Evolutionary conservation across 2,888 invertebrate species (phyloP), one percentile per base, ranked within the genome.

Genomic region (Pristionchus mayeri): DNA sequence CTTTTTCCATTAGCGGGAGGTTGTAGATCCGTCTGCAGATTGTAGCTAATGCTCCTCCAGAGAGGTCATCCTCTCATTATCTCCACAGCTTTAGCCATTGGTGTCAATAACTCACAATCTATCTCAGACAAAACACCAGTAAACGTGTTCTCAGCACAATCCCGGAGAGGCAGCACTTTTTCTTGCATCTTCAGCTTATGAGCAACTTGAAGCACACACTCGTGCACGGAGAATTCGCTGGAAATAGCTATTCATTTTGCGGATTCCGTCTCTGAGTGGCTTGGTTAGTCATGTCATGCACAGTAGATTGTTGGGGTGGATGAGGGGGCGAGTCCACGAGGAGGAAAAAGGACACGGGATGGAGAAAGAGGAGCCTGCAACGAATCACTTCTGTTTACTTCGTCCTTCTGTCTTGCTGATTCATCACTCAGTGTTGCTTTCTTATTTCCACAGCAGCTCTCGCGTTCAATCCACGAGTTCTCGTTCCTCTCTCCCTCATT

Each of bases 11-110:
- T 71, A 71, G 71, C 71, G 63, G 63, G 18, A n/a, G 60, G 63
- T 71, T 71, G 71, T 71, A 71, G 71, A 71, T 71, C 24, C 71
- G 44, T 71, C 71, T 24, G n/a, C 24, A 7, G 71, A 71, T 71
- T 40, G 9, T 6, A 34, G 63, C 63, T 63, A 63, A 63, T 27
- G 34, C 44, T 9, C 44, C 44, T 44, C 44, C 44, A 44, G 44
- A 44, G 44, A 44, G 44, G 13, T 44, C 13, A 6, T 44, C 44
- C 7, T 13, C 44, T 44, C 44, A 44, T 44, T 44, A 44, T 6
- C n/a, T n/a, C n/a, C n/a, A n/a, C n/a, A n/a, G n/a, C n/a, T n/a
- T n/a, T n/a, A n/a, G n/a, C n/a, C n/a, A n/a, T n/a, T n/a, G n/a
- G n/a, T n/a, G n/a, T n/a, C n/a, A n/a, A n/a, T n/a, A n/a, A n/a